Base-by-base conservation (phyloP, 2,797 vertebrate species). In the Erpetoichthys calabaricus region DNA sequence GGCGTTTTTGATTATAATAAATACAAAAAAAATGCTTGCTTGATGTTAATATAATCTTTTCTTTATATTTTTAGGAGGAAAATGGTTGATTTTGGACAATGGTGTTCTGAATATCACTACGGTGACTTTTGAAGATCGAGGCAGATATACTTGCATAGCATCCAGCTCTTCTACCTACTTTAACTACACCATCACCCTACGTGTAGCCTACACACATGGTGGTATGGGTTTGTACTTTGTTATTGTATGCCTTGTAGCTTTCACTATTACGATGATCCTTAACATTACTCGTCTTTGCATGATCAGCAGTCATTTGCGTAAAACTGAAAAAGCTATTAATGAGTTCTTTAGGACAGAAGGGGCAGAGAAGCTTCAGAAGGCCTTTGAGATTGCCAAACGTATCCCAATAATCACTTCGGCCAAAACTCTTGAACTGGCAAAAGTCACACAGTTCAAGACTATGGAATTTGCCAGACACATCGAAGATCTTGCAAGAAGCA, bases 331-430 rank as follows among this genome's bases (percentile, higher is more conserved):
- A 25, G 92, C 90, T 65, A 92, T 98, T 79, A 94, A 98, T 1
- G 94, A 97, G n/a, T 95, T 98, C 80, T 98, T 98, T 78, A 79
- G 84, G 58, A 93, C 85, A 0, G 94, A 98, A 63, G 94, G 94
- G 2, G 82, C 87, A 0, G 94, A 98, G 78, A 97, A 95, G 69
- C 84, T 98, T 47, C 94, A 97, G 80, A 94, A 89, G 57, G 94
- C 94, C 2, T 86, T 97, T 3, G 94, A 98, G 75, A 86, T 98
- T 1, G 94, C 94, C 68, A 97, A 97, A 67, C 86, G 81, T 2
- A 97, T 98, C 61, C 94, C 94, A 41, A 97, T 98, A 70, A 67
- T 98, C 61, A 98, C 94, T 0, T 90, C 91, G 0, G 87, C 87
- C 62, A 97, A 94, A 76, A 97, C 94, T 0, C 69, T 89, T 45